Evolutionary conservation across 2,113 vertebrate species (phyloP).

Genomic region (Rhinopomastus cyanomelas): DNA sequence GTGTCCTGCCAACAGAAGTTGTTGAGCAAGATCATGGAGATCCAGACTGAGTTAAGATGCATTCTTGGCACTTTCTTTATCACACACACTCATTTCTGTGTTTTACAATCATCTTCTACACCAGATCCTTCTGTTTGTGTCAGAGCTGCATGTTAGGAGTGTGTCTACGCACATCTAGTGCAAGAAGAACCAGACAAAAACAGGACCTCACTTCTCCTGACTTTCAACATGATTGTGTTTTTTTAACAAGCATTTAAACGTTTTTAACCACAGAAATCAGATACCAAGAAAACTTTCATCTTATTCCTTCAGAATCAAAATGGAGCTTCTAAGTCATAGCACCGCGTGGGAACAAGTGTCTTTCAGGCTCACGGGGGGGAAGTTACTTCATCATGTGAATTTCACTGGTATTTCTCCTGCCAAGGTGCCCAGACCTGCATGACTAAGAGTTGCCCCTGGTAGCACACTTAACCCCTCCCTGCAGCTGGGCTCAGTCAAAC

Average conservation of each 20-base stretch:
- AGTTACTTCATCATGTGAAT: slow-evolving; percentile 33
- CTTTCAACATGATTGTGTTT: neutral
- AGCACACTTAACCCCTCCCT: neutral
- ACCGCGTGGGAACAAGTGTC: slow-evolving; percentile 1
- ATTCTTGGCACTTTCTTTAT: neutral
- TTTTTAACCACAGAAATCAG: slow-evolving; percentile 71
- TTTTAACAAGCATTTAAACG: neutral
- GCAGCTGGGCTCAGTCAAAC: neutral
- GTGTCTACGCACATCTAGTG: fast-evolving
- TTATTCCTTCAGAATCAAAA: slow-evolving; percentile 65
- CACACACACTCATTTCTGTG: neutral
- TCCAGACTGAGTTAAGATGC: neutral
- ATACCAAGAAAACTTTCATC: slow-evolving; percentile 63
- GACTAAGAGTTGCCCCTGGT: neutral
- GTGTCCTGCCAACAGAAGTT: neutral
- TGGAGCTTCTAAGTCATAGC: slow-evolving; percentile 50
- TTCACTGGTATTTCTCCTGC: slow-evolving; percentile 5
- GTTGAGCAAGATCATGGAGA: neutral
- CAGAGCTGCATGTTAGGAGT: fast-evolving
- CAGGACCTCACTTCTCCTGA: slow-evolving; percentile 25
- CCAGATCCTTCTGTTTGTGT: fast-evolving
- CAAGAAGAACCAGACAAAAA: slow-evolving; percentile 22
- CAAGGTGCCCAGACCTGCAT: neutral
- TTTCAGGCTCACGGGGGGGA: slow-evolving; percentile 5
- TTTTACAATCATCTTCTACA: neutral